Conservation (phyloP, 2,797 vertebrate species). For the Novumbra hubbsi region DNA sequence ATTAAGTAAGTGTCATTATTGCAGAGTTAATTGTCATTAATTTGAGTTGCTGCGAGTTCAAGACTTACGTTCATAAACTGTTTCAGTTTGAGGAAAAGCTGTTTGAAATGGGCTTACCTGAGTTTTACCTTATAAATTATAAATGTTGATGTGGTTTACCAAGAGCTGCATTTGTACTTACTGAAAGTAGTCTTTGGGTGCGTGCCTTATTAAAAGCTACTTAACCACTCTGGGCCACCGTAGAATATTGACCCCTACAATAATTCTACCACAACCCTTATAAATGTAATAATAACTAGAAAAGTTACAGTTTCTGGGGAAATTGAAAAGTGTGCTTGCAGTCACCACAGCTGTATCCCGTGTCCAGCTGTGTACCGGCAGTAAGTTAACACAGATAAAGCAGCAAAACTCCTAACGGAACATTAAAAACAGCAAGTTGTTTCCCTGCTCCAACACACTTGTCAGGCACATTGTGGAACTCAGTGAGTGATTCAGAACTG, state of each 20-base stretch:
- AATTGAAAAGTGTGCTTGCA: too few species aligned
- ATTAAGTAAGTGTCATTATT: conserved; percentile 22
- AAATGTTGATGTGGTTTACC: conserved; percentile 1
- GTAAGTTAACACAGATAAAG: too few species aligned
- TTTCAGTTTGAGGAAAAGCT: conserved; percentile 46
- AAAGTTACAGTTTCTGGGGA: too few species aligned
- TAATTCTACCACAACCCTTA: background rate
- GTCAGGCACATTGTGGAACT: too few species aligned
- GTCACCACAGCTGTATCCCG: too few species aligned
- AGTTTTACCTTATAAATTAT: conserved; percentile 43
- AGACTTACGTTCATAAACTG: conserved; percentile 11
- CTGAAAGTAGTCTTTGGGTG: background rate
- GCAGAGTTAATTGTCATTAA: conserved; percentile 24
- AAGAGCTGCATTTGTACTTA: background rate
- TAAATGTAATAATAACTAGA: conserved; percentile 3
- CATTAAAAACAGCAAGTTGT: too few species aligned
- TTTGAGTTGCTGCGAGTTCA: conserved; percentile 28
- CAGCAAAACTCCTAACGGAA: too few species aligned
- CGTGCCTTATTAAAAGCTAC: background rate
- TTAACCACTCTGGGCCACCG: background rate
- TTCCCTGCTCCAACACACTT: too few species aligned
- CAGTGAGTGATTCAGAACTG: too few species aligned
- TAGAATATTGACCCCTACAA: background rate
- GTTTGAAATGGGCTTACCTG: conserved; percentile 38
- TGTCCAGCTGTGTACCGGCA: too few species aligned